Evolutionary conservation across 2,113 vertebrate genomes (phyloP), one percentile per base, ranked within the genome.

Genomic region (Neopipo cinnamomea): DNA sequence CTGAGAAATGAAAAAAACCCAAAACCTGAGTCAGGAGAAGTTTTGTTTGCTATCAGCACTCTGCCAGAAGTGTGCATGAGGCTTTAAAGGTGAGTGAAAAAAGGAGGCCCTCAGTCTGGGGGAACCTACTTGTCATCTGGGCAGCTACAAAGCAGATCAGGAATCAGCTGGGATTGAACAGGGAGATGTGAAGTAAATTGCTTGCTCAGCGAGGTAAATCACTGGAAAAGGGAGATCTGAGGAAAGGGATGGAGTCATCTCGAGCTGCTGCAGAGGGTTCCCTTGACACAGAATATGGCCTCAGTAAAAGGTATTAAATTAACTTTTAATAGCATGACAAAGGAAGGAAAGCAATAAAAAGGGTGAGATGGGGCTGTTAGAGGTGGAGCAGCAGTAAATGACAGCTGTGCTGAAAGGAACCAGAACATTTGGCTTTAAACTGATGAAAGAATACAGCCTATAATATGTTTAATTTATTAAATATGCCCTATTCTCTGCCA

Each of bases 301-400:
- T 89, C 41, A 75, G 80, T 91, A 62, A 93, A 95, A 96, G 56
- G 56, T 37, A 84, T 84, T 84, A 81, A 90, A 91, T 96, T 63
- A 86, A 75, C 56, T 87, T 87, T 89, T 91, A 95, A 93, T 82
- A 81, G 65, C 46, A 68, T 35, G 79, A 86, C 52, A 96, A 95
- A 94, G 65, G 72, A 91, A 94, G 46, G 59, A 91, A 96, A 89
- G 72, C 67, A 88, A 87, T 88, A 82, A 85, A 95, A 91, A 82
- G 49, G 37, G 79, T 86, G 75, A 96, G 77, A 93, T 41, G 58
- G 39, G 81, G 72, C 35, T 94, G 77, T 56, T 59, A 67, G 62
- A 88, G 75, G 81, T 89, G 82, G 91, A 95, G 42, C 47, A 93
- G 79, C 55, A 80, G 77, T 84, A 97, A 88, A 84, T 80, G 87